Evolutionary conservation across 2,113 vertebrate genomes (phyloP).

Genomic region (Sakesphorus luctuosus): DNA sequence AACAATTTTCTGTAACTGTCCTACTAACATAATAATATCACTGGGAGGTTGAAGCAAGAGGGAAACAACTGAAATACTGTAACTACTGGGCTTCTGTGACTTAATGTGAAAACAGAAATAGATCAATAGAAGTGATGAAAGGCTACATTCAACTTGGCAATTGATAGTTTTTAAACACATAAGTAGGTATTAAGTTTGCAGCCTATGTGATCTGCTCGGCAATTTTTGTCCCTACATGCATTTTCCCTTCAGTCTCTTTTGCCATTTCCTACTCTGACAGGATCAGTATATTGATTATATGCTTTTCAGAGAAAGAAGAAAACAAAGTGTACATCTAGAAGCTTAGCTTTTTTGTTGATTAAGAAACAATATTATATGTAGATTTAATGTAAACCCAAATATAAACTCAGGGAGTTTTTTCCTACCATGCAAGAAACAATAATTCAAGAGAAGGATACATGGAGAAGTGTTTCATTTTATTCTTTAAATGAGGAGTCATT

Average conservation of each 20-base stretch:
- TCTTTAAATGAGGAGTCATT: background rate
- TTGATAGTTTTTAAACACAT: background rate
- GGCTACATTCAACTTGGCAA: background rate
- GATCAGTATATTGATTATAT: background rate
- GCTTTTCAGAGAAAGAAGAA: background rate
- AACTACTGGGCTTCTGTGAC: background rate
- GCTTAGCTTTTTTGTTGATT: background rate
- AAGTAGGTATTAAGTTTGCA: background rate
- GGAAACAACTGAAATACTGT: background rate
- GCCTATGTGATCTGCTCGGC: background rate
- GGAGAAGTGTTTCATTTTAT: background rate
- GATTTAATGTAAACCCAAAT: background rate
- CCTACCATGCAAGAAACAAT: background rate
- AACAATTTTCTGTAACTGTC: background rate
- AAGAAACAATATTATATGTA: background rate
- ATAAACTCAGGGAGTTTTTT: background rate
- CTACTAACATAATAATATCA: background rate
- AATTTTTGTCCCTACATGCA: background rate
- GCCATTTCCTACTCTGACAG: background rate
- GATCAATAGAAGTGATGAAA: background rate
- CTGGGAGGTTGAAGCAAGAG: background rate
- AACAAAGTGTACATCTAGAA: background rate
- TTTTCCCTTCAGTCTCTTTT: background rate
- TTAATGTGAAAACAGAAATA: background rate
- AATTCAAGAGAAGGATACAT: background rate